A percentile compares a stretch with the other conserved stretches of the same genome.
Evolutionary conservation across 2,797 vertebrate genomes (phyloP).

Genomic region (Pogonophryne albipinna): DNA sequence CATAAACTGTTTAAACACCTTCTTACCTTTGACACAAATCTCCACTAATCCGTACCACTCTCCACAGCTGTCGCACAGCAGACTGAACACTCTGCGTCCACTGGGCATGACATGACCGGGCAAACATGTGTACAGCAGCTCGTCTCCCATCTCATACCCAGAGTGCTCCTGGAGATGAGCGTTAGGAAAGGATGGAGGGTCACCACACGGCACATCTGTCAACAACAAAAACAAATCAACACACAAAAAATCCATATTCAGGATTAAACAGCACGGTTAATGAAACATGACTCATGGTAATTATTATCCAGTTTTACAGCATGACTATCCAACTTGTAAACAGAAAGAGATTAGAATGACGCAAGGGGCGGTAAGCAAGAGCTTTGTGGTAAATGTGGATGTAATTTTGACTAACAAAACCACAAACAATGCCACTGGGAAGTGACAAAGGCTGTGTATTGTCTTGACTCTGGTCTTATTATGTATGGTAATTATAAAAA

Average conservation of each 20-base stretch:
- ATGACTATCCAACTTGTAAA: conserved; percentile 25
- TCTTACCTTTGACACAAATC: conserved; percentile 92
- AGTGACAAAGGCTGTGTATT: conserved; percentile 14
- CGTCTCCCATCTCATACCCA: conserved; percentile 92
- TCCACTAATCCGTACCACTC: conserved; percentile 96
- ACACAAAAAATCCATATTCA: not conserved
- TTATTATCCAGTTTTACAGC: conserved; percentile 35
- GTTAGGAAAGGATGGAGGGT: conserved; percentile 93
- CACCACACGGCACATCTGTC: conserved; percentile 90
- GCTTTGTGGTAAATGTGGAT: conserved; percentile 37
- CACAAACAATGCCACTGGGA: conserved; percentile 22
- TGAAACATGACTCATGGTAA: conserved; percentile 20
- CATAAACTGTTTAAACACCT: not conserved
- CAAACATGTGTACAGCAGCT: conserved; percentile 91
- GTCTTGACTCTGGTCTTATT: conserved; percentile 13
- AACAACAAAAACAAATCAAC: conserved; percentile 30
- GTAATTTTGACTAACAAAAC: conserved; percentile 34
- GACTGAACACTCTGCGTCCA: conserved; percentile 87
- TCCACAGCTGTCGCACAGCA: conserved; percentile 95
- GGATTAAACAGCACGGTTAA: conserved; percentile 6
- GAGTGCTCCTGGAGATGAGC: conserved; percentile 89
- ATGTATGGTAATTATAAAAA: conserved; percentile 11
- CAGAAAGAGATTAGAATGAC: conserved; percentile 34
- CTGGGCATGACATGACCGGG: conserved; percentile 86
- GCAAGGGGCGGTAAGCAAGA: conserved; percentile 22